Conservation (phyloP, 2,797 vertebrate genomes). For the Oreochromis mossambicus region DNA sequence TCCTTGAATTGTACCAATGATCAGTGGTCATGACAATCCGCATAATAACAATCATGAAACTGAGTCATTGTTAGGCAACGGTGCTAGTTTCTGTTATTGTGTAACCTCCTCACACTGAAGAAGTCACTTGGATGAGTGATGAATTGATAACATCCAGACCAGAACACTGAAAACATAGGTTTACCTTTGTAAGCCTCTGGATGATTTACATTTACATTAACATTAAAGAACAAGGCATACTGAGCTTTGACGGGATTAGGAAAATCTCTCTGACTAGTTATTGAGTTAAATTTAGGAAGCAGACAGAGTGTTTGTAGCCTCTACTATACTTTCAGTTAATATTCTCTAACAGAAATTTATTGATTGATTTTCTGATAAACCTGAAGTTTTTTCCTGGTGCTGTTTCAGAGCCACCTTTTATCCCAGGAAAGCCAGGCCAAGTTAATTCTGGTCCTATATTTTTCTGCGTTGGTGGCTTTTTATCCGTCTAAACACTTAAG, state of each 20-base stretch:
- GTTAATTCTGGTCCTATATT: background rate
- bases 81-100: background rate
- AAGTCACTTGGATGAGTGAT: background rate
- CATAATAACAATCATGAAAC: background rate
- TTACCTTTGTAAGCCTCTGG: background rate
- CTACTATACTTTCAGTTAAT: background rate
- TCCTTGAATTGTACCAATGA: background rate
- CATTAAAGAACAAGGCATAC: background rate
- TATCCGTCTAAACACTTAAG: background rate
- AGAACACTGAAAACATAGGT: background rate
- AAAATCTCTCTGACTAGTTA: background rate
- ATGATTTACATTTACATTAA: background rate
- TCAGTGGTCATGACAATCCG: background rate
- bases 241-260: background rate
- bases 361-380: background rate
- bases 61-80: background rate
- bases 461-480: background rate
- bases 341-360: background rate
- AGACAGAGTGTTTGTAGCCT: background rate
- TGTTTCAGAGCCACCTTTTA: background rate
- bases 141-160: background rate
- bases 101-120: background rate
- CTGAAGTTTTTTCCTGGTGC: background rate
- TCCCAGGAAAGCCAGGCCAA: background rate
- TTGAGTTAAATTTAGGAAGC: background rate